Percentiles rank a stretch among this genome's conserved stretches.
These are phyloP conservation scores for Gila robusta DNA, from an alignment of 2,797 vertebrate genomes.

Conservation along the genomic window DNA sequence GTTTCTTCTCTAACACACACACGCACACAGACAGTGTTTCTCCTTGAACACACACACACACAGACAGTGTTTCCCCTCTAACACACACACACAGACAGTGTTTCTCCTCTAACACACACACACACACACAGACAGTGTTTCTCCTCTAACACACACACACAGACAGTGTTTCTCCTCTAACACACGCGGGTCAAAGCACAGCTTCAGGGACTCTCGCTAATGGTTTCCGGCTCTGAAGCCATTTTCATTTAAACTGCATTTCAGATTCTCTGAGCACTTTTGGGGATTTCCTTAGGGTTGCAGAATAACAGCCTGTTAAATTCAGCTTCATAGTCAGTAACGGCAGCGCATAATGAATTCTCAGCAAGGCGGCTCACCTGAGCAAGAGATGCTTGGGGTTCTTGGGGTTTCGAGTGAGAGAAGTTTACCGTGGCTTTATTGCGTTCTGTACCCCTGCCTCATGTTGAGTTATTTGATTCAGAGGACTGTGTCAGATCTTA, in stretches of 20 bases:
- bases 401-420: neutral
- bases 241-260: slow-evolving; percentile 57
- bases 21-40: no score
- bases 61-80: no score
- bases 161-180: slow-evolving; percentile 63
- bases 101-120: no score
- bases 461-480: slow-evolving; percentile 49
- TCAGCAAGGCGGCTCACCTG: slow-evolving; percentile 26
- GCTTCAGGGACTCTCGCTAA: slow-evolving; percentile 65
- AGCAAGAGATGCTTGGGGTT: neutral
- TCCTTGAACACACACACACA: no score
- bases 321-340: slow-evolving; percentile 34
- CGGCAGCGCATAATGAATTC: slow-evolving; percentile 38
- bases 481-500: slow-evolving; percentile 43
- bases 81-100: no score
- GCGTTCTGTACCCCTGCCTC: slow-evolving; percentile 24
- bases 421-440: slow-evolving; percentile 37
- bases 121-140: slow-evolving; percentile 30
- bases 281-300: slow-evolving; percentile 17
- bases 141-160: slow-evolving; percentile 55
- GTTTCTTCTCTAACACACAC: no score
- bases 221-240: slow-evolving; percentile 67
- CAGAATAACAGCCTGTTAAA: slow-evolving; percentile 51
- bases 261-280: slow-evolving; percentile 37
- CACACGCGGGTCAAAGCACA: slow-evolving; percentile 54